Evolutionary conservation across 1,140 invertebrate species (phyloP).

Genomic region (Eriocheir sinensis): DNA sequence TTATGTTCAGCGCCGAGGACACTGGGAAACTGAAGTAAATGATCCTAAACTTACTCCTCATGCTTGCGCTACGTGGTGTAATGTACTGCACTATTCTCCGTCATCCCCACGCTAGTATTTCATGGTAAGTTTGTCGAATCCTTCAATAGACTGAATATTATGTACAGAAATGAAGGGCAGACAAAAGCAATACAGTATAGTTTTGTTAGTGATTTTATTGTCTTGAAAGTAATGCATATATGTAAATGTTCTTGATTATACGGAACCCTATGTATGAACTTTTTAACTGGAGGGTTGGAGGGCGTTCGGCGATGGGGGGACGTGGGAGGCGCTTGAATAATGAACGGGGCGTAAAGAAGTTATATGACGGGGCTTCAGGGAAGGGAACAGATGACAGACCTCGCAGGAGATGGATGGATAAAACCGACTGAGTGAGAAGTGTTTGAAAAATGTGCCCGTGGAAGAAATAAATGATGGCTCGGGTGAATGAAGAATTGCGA

Average conservation of each 20-base stretch:
- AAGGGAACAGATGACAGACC: conserved; percentile 23
- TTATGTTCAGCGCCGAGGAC: not conserved
- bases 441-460: not conserved
- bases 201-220: no score
- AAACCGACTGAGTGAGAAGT: conserved; percentile 10
- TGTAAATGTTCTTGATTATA: not conserved
- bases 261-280: no score
- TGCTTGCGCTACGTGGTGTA: no score
- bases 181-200: no score
- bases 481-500: conserved; percentile 3
- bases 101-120: no score
- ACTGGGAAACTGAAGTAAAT: no score
- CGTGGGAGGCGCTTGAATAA: not conserved
- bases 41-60: no score
- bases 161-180: no score
- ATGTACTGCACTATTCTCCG: no score
- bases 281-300: conserved; percentile 22
- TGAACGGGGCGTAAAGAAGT: not conserved
- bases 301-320: not conserved
- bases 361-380: conserved; percentile 7
- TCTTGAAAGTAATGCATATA: not conserved
- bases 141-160: no score
- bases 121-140: no score
- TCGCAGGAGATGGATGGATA: conserved; percentile 3
- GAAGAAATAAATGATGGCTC: conserved; percentile 25